Evolutionary conservation across 2,113 vertebrate genomes (phyloP).

Genomic region (Anarrhichthys ocellatus): DNA sequence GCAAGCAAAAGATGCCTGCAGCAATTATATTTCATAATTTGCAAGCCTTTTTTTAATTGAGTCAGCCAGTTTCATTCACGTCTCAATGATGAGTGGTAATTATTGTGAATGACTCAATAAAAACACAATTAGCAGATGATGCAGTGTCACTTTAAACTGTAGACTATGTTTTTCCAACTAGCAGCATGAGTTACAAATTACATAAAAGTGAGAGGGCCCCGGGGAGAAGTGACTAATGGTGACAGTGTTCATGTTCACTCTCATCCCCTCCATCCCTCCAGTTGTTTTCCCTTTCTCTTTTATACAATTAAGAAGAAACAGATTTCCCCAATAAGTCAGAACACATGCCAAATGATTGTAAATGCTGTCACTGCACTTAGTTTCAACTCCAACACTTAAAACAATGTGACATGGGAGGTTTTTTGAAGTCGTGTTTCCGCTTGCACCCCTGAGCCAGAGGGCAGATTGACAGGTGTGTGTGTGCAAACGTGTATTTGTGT

Average conservation of each 20-base stretch:
- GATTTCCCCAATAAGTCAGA: slow-evolving; percentile 30
- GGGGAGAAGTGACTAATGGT: slow-evolving; percentile 46
- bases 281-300: slow-evolving; percentile 1
- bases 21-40: slow-evolving; percentile 73
- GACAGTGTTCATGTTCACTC: slow-evolving; percentile 50
- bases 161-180: slow-evolving; percentile 58
- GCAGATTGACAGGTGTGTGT: background rate
- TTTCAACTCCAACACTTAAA: slow-evolving; percentile 9
- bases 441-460: background rate
- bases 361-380: slow-evolving; percentile 14
- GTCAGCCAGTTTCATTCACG: slow-evolving; percentile 69
- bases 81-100: slow-evolving; percentile 63
- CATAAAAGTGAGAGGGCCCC: slow-evolving; percentile 41
- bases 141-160: slow-evolving; percentile 54
- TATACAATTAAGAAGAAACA: slow-evolving; percentile 32
- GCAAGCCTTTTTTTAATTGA: slow-evolving; percentile 67
- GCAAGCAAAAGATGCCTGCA: slow-evolving; percentile 54
- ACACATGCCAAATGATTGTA: slow-evolving; percentile 4
- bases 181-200: slow-evolving; percentile 44
- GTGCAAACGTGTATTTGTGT: background rate
- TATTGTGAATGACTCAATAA: slow-evolving; percentile 67
- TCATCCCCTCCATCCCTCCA: slow-evolving; percentile 11
- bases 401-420: background rate
- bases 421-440: background rate
- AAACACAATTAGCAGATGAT: slow-evolving; percentile 71